A percentile compares a stretch with the other conserved stretches of the same genome.
Evolutionary conservation across 1,140 invertebrate genomes (phyloP).

Genomic region (Halesus radiatus): DNA sequence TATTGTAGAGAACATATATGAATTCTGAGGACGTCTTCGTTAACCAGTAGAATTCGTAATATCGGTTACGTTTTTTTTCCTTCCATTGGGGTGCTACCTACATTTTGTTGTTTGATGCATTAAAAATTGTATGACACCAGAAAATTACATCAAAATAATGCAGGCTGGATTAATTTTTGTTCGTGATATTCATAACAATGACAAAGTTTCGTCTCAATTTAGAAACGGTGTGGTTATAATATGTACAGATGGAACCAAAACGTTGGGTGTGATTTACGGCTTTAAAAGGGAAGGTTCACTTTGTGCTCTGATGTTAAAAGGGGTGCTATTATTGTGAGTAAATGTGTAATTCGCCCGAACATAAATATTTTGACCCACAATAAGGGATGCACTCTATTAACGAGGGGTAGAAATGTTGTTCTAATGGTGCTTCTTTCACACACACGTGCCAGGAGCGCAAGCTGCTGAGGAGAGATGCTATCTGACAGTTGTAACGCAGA

Average conservation of each 20-base stretch:
- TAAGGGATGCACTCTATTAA: slow-evolving; percentile 37
- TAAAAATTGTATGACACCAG: too few species aligned
- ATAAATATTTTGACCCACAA: slow-evolving; percentile 58
- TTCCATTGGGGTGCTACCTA: too few species aligned
- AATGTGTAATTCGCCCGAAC: slow-evolving; percentile 47
- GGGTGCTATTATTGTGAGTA: slow-evolving; percentile 1
- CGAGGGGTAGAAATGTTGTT: neutral
- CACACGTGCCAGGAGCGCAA: neutral
- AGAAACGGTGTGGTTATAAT: slow-evolving; percentile 42
- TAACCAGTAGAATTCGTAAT: too few species aligned
- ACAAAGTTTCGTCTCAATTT: slow-evolving; percentile 43
- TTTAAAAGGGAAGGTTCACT: slow-evolving; percentile 43
- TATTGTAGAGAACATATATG: too few species aligned
- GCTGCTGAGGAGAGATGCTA: neutral
- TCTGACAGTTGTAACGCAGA: neutral
- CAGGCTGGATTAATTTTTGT: neutral
- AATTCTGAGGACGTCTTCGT: too few species aligned
- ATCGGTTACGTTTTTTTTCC: too few species aligned
- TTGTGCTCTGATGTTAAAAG: slow-evolving; percentile 17
- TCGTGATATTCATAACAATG: slow-evolving; percentile 1
- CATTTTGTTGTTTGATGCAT: too few species aligned
- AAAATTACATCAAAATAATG: neutral
- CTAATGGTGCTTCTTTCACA: neutral
- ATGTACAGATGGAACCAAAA: slow-evolving; percentile 45
- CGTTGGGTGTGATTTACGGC: slow-evolving; percentile 48